phyloP scores from a whole-genome alignment of 2,888 invertebrate species.

The Troglohyphantes excavatus region DNA sequence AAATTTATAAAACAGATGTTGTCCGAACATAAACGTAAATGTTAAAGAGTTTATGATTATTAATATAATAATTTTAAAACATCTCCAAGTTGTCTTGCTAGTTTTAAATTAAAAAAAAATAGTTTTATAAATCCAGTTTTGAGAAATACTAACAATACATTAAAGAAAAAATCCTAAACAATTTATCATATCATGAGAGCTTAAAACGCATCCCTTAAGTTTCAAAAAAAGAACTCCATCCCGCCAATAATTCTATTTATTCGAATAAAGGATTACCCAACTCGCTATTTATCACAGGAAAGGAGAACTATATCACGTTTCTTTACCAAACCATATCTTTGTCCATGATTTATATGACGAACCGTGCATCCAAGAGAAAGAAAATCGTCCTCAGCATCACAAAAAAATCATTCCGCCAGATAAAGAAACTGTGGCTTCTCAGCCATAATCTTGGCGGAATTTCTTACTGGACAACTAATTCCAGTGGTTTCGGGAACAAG shows the following conservation, averaged over 20 bases:
- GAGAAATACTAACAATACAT: no score
- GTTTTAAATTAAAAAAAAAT: no score
- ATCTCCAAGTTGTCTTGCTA: no score
- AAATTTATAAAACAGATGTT: no score
- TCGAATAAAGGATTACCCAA: background rate
- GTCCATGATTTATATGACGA: slow-evolving; percentile 48
- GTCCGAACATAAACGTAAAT: no score
- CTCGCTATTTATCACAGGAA: slow-evolving; percentile 31
- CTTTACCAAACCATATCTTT: slow-evolving; percentile 43
- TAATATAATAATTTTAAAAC: no score
- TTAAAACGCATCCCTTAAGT: no score
- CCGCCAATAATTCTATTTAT: slow-evolving; percentile 34
- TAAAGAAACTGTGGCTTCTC: slow-evolving; percentile 40
- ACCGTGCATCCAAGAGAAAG: background rate
- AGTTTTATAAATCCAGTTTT: no score
- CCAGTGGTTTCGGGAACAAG: slow-evolving; percentile 47
- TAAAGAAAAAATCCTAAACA: no score
- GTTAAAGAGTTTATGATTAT: no score
- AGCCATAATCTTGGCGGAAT: slow-evolving; percentile 58
- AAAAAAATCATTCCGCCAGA: slow-evolving; percentile 6
- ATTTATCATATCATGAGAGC: no score
- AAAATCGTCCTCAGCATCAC: background rate
- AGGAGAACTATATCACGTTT: slow-evolving; percentile 34
- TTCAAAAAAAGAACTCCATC: no score
- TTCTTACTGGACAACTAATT: slow-evolving; percentile 67